Conservation (phyloP, 2,113 vertebrate species). For the Microcebus lehilahytsara region DNA sequence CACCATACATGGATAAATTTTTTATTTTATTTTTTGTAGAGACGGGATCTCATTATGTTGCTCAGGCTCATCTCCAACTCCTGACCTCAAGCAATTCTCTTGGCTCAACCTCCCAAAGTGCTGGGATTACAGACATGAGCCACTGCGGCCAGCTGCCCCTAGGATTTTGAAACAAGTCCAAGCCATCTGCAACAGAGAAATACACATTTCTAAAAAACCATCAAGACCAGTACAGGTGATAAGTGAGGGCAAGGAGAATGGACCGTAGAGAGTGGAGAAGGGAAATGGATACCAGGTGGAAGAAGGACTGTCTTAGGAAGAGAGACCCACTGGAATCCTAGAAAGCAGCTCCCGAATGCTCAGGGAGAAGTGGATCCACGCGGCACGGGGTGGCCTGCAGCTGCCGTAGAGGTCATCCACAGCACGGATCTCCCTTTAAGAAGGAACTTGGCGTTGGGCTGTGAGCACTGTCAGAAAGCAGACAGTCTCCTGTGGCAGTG, state of each 20-base stretch:
- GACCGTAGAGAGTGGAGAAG: background rate
- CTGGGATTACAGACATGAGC: too few species aligned
- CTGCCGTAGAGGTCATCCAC: background rate
- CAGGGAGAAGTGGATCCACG: background rate
- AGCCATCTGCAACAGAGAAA: background rate
- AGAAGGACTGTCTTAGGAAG: background rate
- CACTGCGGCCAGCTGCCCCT: fast-evolving
- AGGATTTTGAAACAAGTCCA: background rate
- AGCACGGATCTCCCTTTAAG: background rate
- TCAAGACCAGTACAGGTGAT: background rate
- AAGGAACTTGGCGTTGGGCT: background rate
- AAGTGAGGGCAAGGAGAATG: background rate
- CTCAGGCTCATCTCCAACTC: too few species aligned
- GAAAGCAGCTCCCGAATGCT: background rate
- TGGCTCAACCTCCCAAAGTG: too few species aligned
- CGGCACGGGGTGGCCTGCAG: background rate
- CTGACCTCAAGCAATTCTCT: too few species aligned
- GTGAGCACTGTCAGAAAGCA: background rate
- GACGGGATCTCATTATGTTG: too few species aligned
- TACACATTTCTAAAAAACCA: background rate
- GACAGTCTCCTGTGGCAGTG: background rate
- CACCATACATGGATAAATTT: too few species aligned
- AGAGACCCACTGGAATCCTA: background rate
- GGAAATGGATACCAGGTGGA: background rate
- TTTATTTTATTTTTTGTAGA: too few species aligned